These are phyloP conservation scores for Congeria kusceri DNA, from an alignment of 2,888 invertebrate species.

Conservation along the genomic window DNA sequence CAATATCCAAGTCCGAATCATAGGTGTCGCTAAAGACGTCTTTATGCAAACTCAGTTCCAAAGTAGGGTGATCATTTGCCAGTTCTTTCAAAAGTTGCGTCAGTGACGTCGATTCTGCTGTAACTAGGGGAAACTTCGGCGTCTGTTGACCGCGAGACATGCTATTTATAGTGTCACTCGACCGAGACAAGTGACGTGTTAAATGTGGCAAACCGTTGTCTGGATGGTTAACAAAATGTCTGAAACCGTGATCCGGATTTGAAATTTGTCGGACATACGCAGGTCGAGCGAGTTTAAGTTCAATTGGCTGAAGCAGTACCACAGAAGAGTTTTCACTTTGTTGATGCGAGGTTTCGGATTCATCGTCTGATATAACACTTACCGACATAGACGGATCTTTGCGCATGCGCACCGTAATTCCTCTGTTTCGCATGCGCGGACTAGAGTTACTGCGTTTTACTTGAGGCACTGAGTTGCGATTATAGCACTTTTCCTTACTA, in stretches of 20 bases:
- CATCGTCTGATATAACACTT: constrained; percentile 73
- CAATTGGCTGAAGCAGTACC: constrained; percentile 78
- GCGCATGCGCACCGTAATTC: constrained; percentile 33
- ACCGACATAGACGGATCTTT: constrained; percentile 39
- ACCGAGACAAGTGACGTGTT: constrained; percentile 74
- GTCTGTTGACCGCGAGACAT: constrained; percentile 77
- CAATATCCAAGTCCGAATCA: constrained; percentile 54
- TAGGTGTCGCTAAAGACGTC: constrained; percentile 51
- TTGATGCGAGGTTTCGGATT: constrained; percentile 77
- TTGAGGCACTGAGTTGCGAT: constrained; percentile 61
- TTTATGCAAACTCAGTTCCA: constrained; percentile 52
- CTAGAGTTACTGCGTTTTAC: constrained; percentile 72
- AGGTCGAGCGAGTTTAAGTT: constrained; percentile 75
- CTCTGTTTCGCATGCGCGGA: constrained; percentile 59
- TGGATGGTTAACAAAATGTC: constrained; percentile 60
- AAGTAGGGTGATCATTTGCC: constrained; percentile 65
- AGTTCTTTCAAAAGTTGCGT: constrained; percentile 79
- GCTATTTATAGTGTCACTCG: constrained; percentile 79
- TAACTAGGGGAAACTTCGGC: constrained; percentile 78
- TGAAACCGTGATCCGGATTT: constrained; percentile 69
- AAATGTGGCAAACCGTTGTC: constrained; percentile 67
- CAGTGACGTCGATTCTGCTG: constrained; percentile 73
- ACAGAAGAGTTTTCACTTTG: constrained; percentile 80
- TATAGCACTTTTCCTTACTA: constrained; percentile 49
- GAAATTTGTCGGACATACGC: constrained; percentile 76